Percentiles rank a stretch among this genome's conserved stretches.
Evolutionary conservation across 1,140 invertebrate genomes (phyloP).

Genomic region (silkworm (Bombyx mori)): DNA sequence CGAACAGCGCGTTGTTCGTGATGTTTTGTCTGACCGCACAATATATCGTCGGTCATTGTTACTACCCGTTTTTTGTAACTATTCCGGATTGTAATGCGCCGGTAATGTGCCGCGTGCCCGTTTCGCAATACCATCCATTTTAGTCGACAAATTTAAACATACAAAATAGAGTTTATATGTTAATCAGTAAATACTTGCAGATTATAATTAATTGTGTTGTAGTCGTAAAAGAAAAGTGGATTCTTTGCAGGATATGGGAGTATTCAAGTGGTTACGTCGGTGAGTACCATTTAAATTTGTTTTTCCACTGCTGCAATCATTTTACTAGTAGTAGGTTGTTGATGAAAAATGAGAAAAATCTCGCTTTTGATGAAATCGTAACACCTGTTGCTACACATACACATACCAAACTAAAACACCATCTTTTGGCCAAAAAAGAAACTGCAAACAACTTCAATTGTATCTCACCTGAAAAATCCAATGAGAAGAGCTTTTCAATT

Average conservation of each 20-base stretch:
- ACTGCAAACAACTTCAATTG: too few relatives aligned
- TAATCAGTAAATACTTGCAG: conserved; percentile 10
- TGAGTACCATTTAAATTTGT: conserved; percentile 29
- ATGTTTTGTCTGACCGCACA: conserved; percentile 70
- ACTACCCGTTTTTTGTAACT: conserved; percentile 57
- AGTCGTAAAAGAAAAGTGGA: conserved; percentile 37
- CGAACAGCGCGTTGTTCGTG: conserved; percentile 62
- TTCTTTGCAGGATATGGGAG: conserved; percentile 54
- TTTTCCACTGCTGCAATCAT: too few relatives aligned
- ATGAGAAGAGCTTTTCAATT: too few relatives aligned
- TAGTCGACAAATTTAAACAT: conserved; percentile 12
- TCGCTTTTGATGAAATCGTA: too few relatives aligned
- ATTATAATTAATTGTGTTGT: conserved; percentile 10
- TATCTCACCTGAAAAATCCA: too few relatives aligned
- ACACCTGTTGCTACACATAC: too few relatives aligned
- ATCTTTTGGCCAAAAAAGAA: too few relatives aligned
- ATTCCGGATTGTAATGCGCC: conserved; percentile 47
- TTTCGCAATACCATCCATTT: conserved; percentile 36
- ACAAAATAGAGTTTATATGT: conserved; percentile 4
- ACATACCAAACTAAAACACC: too few relatives aligned
- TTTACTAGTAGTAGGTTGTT: too few relatives aligned
- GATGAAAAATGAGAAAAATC: too few relatives aligned
- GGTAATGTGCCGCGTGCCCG: conserved; percentile 57
- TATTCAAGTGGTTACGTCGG: conserved; percentile 66
- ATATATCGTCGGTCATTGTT: conserved; percentile 65